Conservation (phyloP, 2,797 vertebrate species). For the Phalloptychus januarius region DNA sequence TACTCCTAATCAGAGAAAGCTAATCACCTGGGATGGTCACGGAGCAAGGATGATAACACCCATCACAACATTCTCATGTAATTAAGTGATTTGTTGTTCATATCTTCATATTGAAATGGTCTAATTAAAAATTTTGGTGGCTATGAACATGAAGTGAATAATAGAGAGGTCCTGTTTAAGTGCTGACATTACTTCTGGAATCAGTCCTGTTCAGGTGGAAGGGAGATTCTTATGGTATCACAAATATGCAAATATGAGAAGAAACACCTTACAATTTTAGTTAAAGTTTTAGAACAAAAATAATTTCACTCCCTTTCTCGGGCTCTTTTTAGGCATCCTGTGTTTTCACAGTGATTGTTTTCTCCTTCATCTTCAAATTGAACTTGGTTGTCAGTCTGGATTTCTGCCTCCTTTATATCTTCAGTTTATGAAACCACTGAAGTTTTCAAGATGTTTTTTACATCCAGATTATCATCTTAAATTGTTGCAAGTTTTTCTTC, state of each 20-base stretch:
- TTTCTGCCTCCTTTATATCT: neutral
- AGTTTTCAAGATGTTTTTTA: neutral
- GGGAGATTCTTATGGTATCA: neutral
- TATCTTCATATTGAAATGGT: neutral
- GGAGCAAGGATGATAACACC: neutral
- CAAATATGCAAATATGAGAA: neutral
- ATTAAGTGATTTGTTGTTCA: neutral
- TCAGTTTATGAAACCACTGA: neutral
- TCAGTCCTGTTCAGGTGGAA: neutral
- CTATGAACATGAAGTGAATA: neutral
- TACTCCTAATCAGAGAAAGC: conserved; percentile 28
- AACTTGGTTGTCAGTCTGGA: neutral
- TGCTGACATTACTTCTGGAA: neutral
- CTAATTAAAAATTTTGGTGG: neutral
- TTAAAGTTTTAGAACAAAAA: neutral
- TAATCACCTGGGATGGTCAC: neutral
- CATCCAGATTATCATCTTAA: neutral
- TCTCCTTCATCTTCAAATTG: neutral
- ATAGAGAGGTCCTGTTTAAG: neutral
- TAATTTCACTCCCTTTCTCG: neutral
- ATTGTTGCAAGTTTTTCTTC: neutral
- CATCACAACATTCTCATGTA: neutral
- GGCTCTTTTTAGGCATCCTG: neutral
- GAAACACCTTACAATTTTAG: neutral
- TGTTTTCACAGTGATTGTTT: neutral